phyloP scores from a whole-genome alignment of 2,797 vertebrate species.

The Falco columbarius region DNA sequence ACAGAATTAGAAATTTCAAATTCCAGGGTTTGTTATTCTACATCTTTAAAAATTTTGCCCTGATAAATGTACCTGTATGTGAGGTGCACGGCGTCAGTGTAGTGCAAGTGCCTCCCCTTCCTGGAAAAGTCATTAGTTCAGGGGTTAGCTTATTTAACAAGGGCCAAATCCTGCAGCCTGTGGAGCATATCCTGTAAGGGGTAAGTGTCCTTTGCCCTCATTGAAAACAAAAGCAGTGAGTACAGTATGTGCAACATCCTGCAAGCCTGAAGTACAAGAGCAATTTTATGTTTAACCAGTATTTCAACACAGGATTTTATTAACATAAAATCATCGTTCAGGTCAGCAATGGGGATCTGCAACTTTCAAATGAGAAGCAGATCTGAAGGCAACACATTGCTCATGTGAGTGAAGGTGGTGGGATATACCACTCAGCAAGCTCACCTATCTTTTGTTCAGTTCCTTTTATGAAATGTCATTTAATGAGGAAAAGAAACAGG shows the following conservation, averaged over 20 bases:
- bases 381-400: background rate
- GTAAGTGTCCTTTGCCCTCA: background rate
- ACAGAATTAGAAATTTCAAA: background rate
- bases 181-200: background rate
- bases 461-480: background rate
- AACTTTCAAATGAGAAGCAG: background rate
- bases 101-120: background rate
- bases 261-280: background rate
- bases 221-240: background rate
- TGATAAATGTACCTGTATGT: background rate
- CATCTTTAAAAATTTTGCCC: background rate
- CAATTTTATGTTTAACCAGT: background rate
- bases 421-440: background rate
- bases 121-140: background rate
- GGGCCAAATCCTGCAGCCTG: background rate
- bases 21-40: background rate
- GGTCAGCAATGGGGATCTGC: background rate
- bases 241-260: background rate
- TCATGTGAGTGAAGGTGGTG: background rate
- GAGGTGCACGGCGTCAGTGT: background rate
- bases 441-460: background rate
- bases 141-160: background rate
- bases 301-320: background rate
- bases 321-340: constrained; percentile 32
- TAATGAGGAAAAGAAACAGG: background rate